Evolutionary conservation across 2,888 invertebrate species (phyloP), one percentile per base, ranked within the genome.

Genomic region (Lochmaea crataegi): DNA sequence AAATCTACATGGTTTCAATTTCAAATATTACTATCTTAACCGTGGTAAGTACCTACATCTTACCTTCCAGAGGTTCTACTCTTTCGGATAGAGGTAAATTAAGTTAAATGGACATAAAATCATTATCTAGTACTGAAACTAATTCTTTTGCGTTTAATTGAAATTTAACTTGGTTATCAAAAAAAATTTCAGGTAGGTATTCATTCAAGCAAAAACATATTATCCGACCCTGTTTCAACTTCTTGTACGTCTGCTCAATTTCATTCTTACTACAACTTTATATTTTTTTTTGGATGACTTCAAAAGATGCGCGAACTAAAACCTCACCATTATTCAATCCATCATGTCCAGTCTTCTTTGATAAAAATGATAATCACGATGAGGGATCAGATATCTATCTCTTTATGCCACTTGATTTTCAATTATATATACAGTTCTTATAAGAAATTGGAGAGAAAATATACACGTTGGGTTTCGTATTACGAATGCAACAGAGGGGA

Each of bases 401-500:
- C 57, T 64, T 66, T 57, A 61, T 73, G 70, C 66, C 73, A 67
- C 67, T 70, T 67, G 70, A 64, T 70, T 70, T 73, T 67, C 66
- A 66, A 70, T 73, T 70, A 70, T 56, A 11, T 45, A 63, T 38
- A 32, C 66, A 10, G 7, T 57, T 22, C 18, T 26, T 45, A 58
- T 67, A 26, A 45, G 45, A 67, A 48, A 51, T 32, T 58, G 38
- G 10, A 68, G 11, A 18, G n/a, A 61, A 38, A 61, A 60, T 7
- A 38, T 16, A 42, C n/a, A 16, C 38, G 48, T 51, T 68, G 32
- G 18, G 32, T 61, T 61, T 65, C 38, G 32, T 41, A 16, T 18
- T 42, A 10, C 61, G 18, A 41, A n/a, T 18, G 10, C 18, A 61
- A 61, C 11, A 41, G 11, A 41, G 38, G 1, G 16, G 10, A 60